Evolutionary conservation across 2,113 vertebrate species (phyloP), one percentile per base, ranked within the genome.

Genomic region (Brachirus orientalis): DNA sequence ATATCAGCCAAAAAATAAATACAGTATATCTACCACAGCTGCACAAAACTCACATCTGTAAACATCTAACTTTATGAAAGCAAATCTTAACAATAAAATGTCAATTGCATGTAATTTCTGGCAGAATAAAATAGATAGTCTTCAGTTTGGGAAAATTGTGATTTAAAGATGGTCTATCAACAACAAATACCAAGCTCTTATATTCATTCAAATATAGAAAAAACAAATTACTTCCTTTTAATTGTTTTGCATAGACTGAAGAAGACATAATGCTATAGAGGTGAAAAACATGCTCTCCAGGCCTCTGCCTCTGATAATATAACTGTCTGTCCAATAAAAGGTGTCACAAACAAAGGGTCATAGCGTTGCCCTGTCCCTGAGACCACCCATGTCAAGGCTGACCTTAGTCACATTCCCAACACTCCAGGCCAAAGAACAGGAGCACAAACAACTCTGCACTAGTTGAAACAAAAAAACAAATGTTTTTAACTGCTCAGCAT

Each of bases 301-400:
- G 8, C 51, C 35, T 44, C 38, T 17, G 70, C 75, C 56, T 45
- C 58, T 46, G 44, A 77, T 56, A 44, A 36, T 45, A 61, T 73
- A 80, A 67, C n/a, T 40, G 67, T 59, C 35, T 17, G 43, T 35
- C 14, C n/a, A 2, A 75, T 73, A 52, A 41, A 61, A 63, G 58
- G 59, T 9, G 47, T 66, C 53, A 45, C 63, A 55, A 51, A 64
- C 45, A 52, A 69, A 64, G 17, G 58, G 63, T 52, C 36, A 0
- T 7, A 3, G 38, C 61, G 75, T 77, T 33, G 3, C 51, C 36
- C 22, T 53, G 59, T 17, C 19, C 51, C 52, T 19, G 13, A 77
- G 86, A 84, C 89, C 83, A 86, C 87, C 70, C 48, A 63, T 44
- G 53, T 68, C 59, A 69, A 62, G 12, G 7, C 52, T 51, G 11